These are phyloP conservation scores for Gopherus flavomarginatus DNA, from an alignment of 2,113 vertebrate genomes.

Conservation along the genomic window DNA sequence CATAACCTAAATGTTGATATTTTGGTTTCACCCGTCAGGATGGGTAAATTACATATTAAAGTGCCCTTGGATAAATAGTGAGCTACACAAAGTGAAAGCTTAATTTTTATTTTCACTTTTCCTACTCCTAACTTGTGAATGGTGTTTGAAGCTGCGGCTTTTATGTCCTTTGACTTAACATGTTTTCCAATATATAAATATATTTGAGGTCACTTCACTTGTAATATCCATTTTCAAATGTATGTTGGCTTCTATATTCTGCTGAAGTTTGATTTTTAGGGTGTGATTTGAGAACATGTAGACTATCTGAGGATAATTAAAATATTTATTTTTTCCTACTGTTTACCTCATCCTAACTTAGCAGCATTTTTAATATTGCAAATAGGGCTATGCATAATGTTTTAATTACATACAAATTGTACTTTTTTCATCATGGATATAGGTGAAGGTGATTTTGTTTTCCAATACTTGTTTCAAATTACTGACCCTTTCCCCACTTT, in stretches of 20 bases:
- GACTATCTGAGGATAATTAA: not conserved
- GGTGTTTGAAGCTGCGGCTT: not conserved
- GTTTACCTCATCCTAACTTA: not conserved
- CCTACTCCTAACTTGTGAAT: not conserved
- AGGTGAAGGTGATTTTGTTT: not conserved
- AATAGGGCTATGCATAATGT: not conserved
- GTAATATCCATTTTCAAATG: not conserved
- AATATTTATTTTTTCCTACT: not conserved
- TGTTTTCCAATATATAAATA: not conserved
- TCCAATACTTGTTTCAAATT: not conserved
- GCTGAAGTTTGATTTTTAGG: rapidly evolving
- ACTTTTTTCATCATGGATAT: not conserved
- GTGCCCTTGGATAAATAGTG: rapidly evolving
- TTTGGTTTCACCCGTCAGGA: rapidly evolving
- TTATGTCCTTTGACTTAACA: not conserved
- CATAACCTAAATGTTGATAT: rapidly evolving
- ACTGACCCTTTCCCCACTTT: not conserved
- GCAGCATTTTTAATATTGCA: not conserved
- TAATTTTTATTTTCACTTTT: not conserved
- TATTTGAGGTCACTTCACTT: not conserved
- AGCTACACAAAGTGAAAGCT: not conserved
- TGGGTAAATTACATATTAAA: rapidly evolving
- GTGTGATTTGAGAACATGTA: not conserved
- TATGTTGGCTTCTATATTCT: not conserved
- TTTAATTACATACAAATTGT: not conserved